Conservation (phyloP, 1,140 invertebrate species). For the Zaprionus lachaisei region DNA sequence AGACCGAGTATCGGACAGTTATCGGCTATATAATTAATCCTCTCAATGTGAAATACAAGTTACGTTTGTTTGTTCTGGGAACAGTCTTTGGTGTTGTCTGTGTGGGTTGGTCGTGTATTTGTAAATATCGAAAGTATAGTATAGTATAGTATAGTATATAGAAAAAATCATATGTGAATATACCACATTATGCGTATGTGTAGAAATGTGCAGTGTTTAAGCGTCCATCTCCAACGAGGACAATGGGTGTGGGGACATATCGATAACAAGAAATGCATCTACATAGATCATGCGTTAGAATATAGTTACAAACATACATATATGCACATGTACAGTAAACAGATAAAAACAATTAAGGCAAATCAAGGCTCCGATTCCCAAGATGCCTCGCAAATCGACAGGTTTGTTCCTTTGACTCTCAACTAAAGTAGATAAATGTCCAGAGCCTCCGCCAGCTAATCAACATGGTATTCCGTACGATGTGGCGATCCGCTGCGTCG, state of each 20-base stretch:
- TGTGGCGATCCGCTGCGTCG: slow-evolving; percentile 68
- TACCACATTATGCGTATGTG: slow-evolving; percentile 40
- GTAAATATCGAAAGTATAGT: not conserved
- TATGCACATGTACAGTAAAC: slow-evolving; percentile 1
- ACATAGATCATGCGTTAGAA: slow-evolving; percentile 15
- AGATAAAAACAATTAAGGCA: slow-evolving; percentile 5
- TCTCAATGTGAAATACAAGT: slow-evolving; percentile 8
- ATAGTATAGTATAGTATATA: slow-evolving; percentile 11
- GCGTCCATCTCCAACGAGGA: not conserved
- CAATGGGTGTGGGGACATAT: slow-evolving; percentile 5
- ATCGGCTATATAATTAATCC: slow-evolving; percentile 4
- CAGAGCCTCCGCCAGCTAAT: slow-evolving; percentile 68
- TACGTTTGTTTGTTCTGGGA: not conserved
- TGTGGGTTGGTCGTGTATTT: slow-evolving; percentile 27
- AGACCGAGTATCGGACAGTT: not conserved
- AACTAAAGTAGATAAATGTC: slow-evolving; percentile 64
- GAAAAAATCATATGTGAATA: slow-evolving; percentile 8
- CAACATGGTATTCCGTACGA: slow-evolving; percentile 70
- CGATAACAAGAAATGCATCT: slow-evolving; percentile 32
- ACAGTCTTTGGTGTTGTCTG: slow-evolving; percentile 13
- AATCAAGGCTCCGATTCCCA: not conserved
- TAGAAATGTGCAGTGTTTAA: slow-evolving; percentile 28
- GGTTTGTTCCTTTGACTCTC: not conserved
- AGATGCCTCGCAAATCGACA: not conserved
- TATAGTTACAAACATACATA: not conserved